A percentile compares a stretch with the other conserved stretches of the same genome.
phyloP scores from a whole-genome alignment of 1,140 invertebrate species.

The Drosophila santomea region DNA sequence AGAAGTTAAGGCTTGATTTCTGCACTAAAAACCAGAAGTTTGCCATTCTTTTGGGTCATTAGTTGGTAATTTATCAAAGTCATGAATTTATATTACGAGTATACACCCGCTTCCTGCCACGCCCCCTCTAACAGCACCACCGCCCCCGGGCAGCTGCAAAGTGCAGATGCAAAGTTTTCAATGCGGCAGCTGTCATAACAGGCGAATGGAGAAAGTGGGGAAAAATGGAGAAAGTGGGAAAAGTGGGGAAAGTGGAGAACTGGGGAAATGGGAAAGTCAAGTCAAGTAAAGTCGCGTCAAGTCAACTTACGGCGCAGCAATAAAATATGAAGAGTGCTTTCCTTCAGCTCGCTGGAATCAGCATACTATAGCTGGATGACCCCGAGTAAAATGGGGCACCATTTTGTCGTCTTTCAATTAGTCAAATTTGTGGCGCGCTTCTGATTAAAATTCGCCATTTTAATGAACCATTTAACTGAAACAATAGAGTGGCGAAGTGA shows the following conservation, averaged over 20 bases:
- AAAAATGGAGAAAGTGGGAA: constrained; percentile 24
- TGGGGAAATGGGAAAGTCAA: constrained; percentile 13
- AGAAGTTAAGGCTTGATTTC: constrained; percentile 60
- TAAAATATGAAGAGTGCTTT: constrained; percentile 24
- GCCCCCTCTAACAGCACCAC: background rate
- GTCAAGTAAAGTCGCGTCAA: constrained; percentile 8
- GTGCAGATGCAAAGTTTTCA: constrained; percentile 67
- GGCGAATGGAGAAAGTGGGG: constrained; percentile 15
- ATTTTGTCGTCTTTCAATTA: constrained; percentile 49
- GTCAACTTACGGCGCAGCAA: constrained; percentile 8
- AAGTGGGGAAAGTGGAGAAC: too few relatives aligned
- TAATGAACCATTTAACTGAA: constrained; percentile 13
- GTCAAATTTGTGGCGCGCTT: constrained; percentile 51
- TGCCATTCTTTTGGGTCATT: constrained; percentile 74
- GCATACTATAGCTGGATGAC: background rate
- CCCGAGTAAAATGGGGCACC: constrained; percentile 13
- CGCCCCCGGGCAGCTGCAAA: constrained; percentile 44
- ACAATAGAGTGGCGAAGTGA: background rate
- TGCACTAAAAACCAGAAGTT: constrained; percentile 76
- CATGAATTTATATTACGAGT: constrained; percentile 74
- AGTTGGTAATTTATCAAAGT: constrained; percentile 81
- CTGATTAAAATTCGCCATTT: constrained; percentile 45
- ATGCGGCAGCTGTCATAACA: constrained; percentile 66
- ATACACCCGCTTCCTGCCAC: constrained; percentile 13
- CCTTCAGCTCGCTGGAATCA: background rate